Percentiles rank a stretch among this genome's conserved stretches.
Conservation (phyloP, 2,888 invertebrate genomes). For the Mayetiola destructor region DNA sequence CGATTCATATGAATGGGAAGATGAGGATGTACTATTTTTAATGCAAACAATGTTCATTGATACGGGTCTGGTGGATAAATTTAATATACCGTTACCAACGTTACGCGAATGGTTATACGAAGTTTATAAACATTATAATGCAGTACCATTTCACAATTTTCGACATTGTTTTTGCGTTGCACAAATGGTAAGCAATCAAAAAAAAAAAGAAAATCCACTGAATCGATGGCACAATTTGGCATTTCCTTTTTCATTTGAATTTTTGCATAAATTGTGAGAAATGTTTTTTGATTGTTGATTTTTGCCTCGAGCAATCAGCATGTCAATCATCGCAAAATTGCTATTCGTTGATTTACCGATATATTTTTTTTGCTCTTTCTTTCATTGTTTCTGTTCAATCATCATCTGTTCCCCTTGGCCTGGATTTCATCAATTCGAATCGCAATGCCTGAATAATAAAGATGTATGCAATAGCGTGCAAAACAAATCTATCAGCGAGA, state of each 20-base stretch:
- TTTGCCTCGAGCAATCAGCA: not conserved
- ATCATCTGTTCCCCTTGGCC: not conserved
- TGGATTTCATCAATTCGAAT: no score
- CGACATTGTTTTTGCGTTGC: constrained; percentile 76
- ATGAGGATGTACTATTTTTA: constrained; percentile 60
- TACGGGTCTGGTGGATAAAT: constrained; percentile 56
- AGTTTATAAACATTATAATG: constrained; percentile 68
- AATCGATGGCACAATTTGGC: not conserved
- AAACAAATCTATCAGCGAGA: constrained; percentile 51
- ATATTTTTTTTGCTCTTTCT: constrained; percentile 3
- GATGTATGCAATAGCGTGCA: constrained; percentile 71
- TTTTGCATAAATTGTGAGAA: no score
- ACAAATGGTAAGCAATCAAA: constrained; percentile 54
- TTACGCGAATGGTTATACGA: constrained; percentile 58
- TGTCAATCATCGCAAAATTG: not conserved
- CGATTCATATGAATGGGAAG: constrained; percentile 70
- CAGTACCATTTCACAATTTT: constrained; percentile 78
- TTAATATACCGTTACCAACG: constrained; percentile 55
- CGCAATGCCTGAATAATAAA: constrained; percentile 28
- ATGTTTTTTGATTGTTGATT: not conserved
- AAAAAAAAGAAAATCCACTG: not conserved
- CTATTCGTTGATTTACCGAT: not conserved
- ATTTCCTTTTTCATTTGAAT: not conserved
- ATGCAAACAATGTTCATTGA: constrained; percentile 72
- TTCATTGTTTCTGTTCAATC: not conserved